Evolutionary conservation across 2,113 vertebrate genomes (phyloP).

Genomic region (Rhea americana): DNA sequence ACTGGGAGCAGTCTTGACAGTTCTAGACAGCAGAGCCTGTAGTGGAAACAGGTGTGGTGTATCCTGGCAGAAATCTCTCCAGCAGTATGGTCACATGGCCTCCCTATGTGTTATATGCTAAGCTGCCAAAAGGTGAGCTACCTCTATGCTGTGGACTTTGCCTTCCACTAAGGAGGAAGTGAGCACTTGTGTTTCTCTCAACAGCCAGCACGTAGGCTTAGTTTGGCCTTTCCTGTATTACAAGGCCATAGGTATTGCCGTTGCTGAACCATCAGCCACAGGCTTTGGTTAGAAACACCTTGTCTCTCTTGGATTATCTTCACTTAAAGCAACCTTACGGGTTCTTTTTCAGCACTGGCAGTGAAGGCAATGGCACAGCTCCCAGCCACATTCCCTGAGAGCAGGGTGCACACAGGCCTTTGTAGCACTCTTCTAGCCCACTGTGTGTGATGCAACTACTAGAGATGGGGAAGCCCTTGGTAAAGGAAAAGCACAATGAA

Average conservation of each 20-base stretch:
- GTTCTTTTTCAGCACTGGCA: not conserved
- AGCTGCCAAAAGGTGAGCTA: not conserved
- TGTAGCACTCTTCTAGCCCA: not conserved
- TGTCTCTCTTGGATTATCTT: not conserved
- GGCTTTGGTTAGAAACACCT: not conserved
- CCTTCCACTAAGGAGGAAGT: not conserved
- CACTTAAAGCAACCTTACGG: not conserved
- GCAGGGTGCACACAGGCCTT: not conserved
- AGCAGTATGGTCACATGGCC: accelerated
- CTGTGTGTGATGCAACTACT: not conserved
- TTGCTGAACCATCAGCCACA: not conserved
- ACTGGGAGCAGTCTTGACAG: not conserved
- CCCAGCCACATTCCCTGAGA: not conserved
- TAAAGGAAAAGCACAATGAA: not conserved
- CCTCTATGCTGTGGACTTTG: not conserved
- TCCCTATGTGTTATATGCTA: not conserved
- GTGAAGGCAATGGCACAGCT: not conserved
- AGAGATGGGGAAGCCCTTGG: not conserved
- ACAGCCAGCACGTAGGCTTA: not conserved
- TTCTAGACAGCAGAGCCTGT: not conserved
- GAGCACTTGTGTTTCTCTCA: not conserved
- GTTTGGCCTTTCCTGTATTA: not conserved
- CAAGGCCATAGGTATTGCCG: not conserved
- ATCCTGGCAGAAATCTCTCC: not conserved
- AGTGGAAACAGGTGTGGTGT: not conserved